These are phyloP conservation scores for Tenthredo mesomela DNA, from an alignment of 2,888 invertebrate genomes.

Conservation along the genomic window DNA sequence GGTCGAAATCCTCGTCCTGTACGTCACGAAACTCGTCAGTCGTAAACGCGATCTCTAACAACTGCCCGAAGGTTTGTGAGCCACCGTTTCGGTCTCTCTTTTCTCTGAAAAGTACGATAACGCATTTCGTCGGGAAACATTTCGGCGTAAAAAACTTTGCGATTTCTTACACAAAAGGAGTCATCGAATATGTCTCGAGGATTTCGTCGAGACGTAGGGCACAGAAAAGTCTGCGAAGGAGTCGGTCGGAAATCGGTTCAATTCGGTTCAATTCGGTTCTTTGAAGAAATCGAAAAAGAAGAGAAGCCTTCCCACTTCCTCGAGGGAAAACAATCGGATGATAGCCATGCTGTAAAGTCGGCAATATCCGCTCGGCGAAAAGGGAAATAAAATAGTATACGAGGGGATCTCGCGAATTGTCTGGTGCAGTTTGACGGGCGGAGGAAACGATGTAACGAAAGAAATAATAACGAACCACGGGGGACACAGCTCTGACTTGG, in stretches of 20 bases:
- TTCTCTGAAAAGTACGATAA: neutral
- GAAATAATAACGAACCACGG: neutral
- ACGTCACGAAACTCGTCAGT: slow-evolving; percentile 10
- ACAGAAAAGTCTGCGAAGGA: neutral
- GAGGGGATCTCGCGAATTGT: slow-evolving; percentile 1
- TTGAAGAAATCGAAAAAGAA: neutral
- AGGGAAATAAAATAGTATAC: slow-evolving; percentile 8
- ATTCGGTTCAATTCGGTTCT: slow-evolving; percentile 27
- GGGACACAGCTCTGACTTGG: neutral
- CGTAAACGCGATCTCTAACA: slow-evolving; percentile 37
- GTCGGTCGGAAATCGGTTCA: slow-evolving; percentile 23
- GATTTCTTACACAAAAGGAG: neutral
- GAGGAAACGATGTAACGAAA: neutral
- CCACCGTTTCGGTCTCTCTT: too few relatives aligned
- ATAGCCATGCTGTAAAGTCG: slow-evolving; percentile 21
- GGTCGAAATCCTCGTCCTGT: neutral
- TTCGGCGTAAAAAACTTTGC: neutral
- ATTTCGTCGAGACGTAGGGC: neutral
- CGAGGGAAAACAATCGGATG: slow-evolving; percentile 34
- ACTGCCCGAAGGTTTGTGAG: neutral
- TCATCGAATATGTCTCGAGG: neutral
- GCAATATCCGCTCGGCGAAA: slow-evolving; percentile 26
- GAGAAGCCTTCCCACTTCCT: neutral
- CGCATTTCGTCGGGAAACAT: neutral
- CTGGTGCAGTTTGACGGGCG: neutral